Conservation (phyloP, 2,113 vertebrate species). For the Polypterus senegalus region DNA sequence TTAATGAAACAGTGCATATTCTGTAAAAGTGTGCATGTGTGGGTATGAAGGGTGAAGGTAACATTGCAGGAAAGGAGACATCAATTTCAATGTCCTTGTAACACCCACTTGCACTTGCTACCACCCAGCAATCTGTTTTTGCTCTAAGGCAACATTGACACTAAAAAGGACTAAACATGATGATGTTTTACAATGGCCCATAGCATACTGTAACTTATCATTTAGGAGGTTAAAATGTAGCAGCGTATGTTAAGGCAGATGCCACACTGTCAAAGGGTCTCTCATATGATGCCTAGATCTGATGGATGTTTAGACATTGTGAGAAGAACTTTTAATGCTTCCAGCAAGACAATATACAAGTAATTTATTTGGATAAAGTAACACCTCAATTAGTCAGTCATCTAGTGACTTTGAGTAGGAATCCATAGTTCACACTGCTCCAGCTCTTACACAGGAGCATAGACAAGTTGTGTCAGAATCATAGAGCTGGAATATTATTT, state of each 20-base stretch:
- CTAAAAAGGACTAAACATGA: background rate
- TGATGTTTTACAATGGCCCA: background rate
- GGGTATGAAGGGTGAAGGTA: slow-evolving; percentile 21
- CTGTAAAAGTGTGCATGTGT: slow-evolving; percentile 18
- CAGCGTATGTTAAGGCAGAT: background rate
- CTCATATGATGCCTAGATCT: background rate
- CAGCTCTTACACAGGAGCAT: background rate
- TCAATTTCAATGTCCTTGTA: slow-evolving; percentile 25
- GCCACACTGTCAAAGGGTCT: background rate
- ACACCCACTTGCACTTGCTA: slow-evolving; percentile 2
- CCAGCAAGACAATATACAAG: background rate
- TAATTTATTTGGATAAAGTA: background rate
- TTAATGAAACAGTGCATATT: background rate
- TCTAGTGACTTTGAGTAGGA: background rate
- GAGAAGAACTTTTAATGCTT: slow-evolving; percentile 22
- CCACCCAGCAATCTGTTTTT: slow-evolving; percentile 3
- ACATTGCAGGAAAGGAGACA: slow-evolving; percentile 24
- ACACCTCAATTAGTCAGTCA: background rate
- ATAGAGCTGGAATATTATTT: slow-evolving; percentile 2
- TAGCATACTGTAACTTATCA: background rate
- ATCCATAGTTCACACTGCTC: background rate
- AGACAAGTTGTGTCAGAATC: background rate
- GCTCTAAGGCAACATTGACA: slow-evolving; percentile 16
- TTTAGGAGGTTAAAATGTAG: background rate
- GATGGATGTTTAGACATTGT: background rate